Conservation (phyloP, 2,888 invertebrate species). For the Heliconius ismenius region DNA sequence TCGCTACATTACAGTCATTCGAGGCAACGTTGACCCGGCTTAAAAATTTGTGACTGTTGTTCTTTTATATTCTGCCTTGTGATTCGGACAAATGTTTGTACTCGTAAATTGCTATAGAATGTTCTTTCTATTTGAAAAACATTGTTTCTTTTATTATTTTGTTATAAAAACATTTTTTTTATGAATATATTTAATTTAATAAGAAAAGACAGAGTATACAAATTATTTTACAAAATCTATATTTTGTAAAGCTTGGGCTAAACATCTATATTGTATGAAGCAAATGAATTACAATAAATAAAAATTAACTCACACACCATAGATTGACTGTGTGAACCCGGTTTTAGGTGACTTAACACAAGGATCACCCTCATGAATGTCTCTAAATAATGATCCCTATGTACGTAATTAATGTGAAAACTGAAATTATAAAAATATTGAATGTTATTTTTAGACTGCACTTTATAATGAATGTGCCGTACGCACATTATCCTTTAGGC, state of each 20-base stretch:
- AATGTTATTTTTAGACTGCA: not conserved
- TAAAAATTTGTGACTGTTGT: not conserved
- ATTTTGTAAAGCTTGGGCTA: not conserved
- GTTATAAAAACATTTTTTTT: too few relatives aligned
- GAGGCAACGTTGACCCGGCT: not conserved
- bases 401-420: not conserved
- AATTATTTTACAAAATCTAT: too few relatives aligned
- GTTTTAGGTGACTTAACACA: too few relatives aligned
- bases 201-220: not conserved
- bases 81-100: too few relatives aligned
- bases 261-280: not conserved
- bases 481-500: too few relatives aligned
- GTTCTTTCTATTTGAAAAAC: too few relatives aligned
- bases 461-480: not conserved
- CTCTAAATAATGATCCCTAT: not conserved
- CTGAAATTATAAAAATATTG: not conserved
- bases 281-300: not conserved
- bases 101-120: too few relatives aligned
- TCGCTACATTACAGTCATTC: slow-evolving; percentile 7
- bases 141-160: too few relatives aligned
- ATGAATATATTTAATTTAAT: too few relatives aligned
- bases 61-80: not conserved
- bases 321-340: too few relatives aligned
- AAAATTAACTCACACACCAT: not conserved
- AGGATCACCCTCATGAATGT: too few relatives aligned